Percentiles rank a stretch among this genome's conserved stretches.
Conservation (phyloP, 2,113 vertebrate species). For the Sinocyclocheilus rhinocerous region DNA sequence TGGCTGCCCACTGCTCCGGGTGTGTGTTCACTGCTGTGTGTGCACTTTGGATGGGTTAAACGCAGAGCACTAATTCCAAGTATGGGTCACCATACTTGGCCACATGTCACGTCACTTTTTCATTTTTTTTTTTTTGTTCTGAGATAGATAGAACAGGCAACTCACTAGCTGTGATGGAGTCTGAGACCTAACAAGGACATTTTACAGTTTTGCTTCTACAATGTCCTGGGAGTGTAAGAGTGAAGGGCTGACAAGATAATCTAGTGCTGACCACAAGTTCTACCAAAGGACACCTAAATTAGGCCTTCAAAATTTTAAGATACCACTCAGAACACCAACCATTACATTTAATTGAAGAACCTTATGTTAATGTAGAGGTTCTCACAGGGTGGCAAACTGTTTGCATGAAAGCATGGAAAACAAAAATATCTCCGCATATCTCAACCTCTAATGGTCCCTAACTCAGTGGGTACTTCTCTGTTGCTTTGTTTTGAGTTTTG, state of each 20-base stretch:
- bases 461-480: conserved; percentile 13
- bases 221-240: background rate
- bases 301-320: conserved; percentile 1
- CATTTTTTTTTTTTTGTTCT: too few relatives aligned
- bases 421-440: background rate
- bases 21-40: too few relatives aligned
- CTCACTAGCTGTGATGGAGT: too few relatives aligned
- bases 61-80: too few relatives aligned
- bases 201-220: too few relatives aligned
- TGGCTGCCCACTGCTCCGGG: too few relatives aligned
- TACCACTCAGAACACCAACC: background rate
- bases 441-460: background rate
- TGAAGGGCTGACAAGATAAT: background rate
- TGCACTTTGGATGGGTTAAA: too few relatives aligned
- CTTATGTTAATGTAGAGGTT: background rate
- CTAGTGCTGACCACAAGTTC: background rate
- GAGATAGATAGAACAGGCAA: too few relatives aligned
- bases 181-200: too few relatives aligned
- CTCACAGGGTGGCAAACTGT: background rate
- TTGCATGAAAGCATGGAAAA: conserved; percentile 23
- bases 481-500: conserved; percentile 28
- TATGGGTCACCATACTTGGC: too few relatives aligned
- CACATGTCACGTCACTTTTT: too few relatives aligned
- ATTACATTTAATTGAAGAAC: background rate
- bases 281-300: background rate